Percentiles rank a stretch among this genome's conserved stretches.
These are phyloP conservation scores for Radopholus similis DNA, from an alignment of 1,140 invertebrate species.

Conservation along the genomic window DNA sequence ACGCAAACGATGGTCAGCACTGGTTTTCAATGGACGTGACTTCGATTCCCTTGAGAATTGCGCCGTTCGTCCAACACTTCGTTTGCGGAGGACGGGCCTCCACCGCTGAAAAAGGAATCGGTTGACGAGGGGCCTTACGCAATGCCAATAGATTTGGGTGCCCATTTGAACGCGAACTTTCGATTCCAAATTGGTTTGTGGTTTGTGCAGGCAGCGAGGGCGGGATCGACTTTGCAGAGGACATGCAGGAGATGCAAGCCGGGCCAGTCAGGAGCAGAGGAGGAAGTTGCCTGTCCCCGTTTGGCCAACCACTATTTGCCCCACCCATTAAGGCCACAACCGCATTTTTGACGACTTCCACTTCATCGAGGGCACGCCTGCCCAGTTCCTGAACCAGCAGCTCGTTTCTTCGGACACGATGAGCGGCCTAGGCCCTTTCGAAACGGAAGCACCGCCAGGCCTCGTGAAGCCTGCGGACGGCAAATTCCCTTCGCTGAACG, in stretches of 20 bases:
- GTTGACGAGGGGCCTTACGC: constrained; percentile 15
- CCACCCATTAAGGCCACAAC: not conserved
- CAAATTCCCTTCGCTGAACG: not conserved
- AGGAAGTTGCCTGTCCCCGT: too few relatives aligned
- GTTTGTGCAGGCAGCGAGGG: constrained; percentile 4
- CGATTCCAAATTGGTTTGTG: not conserved
- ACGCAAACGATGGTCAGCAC: constrained; percentile 17
- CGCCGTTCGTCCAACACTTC: not conserved
- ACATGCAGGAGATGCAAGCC: not conserved
- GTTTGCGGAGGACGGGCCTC: not conserved
- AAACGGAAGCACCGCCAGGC: constrained; percentile 3
- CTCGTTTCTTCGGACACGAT: not conserved
- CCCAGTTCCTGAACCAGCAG: constrained; percentile 16
- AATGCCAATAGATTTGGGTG: constrained; percentile 14
- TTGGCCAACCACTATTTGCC: too few relatives aligned
- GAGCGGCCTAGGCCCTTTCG: not conserved
- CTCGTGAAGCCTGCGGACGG: constrained; percentile 21
- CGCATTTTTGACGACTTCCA: constrained; percentile 7
- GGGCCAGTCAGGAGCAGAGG: constrained; percentile 2
- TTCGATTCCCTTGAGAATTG: not conserved
- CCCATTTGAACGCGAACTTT: not conserved
- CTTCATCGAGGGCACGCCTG: constrained; percentile 14
- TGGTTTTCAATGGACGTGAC: not conserved
- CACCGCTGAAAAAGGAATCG: constrained; percentile 11
- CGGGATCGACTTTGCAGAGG: not conserved